phyloP scores from a whole-genome alignment of 1,140 invertebrate species.

The Penaeus indicus region DNA sequence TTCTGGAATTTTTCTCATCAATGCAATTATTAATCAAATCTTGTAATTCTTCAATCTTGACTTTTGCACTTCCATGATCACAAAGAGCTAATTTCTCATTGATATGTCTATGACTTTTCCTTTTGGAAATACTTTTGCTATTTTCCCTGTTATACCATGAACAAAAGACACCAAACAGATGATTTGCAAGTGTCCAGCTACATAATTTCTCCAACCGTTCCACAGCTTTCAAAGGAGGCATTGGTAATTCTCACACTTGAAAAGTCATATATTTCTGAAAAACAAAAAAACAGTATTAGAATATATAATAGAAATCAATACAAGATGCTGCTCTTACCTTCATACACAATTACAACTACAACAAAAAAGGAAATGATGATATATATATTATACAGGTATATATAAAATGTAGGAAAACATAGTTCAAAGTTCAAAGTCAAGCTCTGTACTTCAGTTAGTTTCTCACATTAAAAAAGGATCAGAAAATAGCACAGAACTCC shows the following conservation, averaged over 20 bases:
- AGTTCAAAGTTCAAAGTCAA: no score
- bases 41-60: constrained; percentile 4
- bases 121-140: not conserved
- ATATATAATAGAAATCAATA: no score
- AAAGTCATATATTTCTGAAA: no score
- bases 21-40: not conserved
- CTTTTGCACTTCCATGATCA: constrained; percentile 17
- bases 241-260: not conserved
- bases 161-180: constrained; percentile 43
- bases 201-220: constrained; percentile 51
- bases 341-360: no score
- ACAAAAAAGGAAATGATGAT: no score
- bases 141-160: constrained; percentile 45
- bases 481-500: no score
- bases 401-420: no score
- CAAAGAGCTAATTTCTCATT: not conserved
- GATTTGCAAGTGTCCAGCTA: constrained; percentile 42
- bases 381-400: no score
- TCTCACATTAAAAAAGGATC: no score
- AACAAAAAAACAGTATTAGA: no score
- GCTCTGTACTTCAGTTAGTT: no score
- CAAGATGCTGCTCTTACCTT: no score
- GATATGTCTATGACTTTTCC: not conserved
- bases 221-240: constrained; percentile 46
- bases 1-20: not conserved